phyloP scores from a whole-genome alignment of 2,113 vertebrate species.

The Megaceryle torquata region DNA sequence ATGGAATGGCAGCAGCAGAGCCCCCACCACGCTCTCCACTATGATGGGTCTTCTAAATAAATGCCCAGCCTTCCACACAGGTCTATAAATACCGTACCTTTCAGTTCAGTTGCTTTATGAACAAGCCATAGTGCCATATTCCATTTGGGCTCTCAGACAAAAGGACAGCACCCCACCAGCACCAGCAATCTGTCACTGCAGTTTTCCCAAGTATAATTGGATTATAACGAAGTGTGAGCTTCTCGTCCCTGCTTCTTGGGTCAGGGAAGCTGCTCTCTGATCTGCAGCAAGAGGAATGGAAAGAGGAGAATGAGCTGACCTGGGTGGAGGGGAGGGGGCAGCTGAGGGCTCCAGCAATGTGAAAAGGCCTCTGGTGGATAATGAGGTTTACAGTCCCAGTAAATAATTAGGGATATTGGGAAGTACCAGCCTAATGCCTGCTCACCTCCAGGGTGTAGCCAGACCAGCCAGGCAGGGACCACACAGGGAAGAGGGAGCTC shows the following conservation, averaged over 20 bases:
- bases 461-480: not conserved
- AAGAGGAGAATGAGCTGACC: not conserved
- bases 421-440: not conserved
- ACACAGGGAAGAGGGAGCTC: not conserved
- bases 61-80: not conserved
- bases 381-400: not conserved
- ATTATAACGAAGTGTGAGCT: not conserved
- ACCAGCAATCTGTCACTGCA: not conserved
- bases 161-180: conserved; percentile 22
- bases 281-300: not conserved
- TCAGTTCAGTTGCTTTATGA: not conserved
- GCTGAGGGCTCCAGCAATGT: not conserved
- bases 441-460: not conserved
- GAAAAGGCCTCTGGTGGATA: not conserved
- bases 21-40: not conserved
- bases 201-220: conserved; percentile 31
- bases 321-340: not conserved
- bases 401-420: not conserved
- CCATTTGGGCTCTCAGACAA: not conserved
- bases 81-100: conserved; percentile 25
- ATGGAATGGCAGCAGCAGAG: accelerated
- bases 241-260: not conserved
- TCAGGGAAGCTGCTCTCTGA: not conserved
- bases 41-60: not conserved
- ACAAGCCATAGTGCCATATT: not conserved